Evolutionary conservation across 2,888 invertebrate genomes (phyloP).

Genomic region (Stenotaenia linearis): DNA sequence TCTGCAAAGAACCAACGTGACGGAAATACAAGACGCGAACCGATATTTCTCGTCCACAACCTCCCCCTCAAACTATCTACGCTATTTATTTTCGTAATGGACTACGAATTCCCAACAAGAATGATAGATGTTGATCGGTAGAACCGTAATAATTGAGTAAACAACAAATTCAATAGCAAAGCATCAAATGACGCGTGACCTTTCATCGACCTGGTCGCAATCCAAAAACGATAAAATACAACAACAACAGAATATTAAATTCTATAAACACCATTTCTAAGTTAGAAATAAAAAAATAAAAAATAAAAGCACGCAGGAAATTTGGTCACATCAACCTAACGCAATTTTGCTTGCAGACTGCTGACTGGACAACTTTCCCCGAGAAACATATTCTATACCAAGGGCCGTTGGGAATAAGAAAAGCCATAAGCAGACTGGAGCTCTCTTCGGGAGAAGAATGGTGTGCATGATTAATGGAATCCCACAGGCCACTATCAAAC

Average conservation of each 20-base stretch:
- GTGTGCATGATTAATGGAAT: constrained; percentile 16
- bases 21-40: neutral
- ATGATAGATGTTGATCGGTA: neutral
- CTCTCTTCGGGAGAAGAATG: neutral
- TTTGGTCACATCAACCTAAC: neutral
- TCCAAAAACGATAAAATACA: neutral
- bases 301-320: too few relatives aligned
- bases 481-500: neutral
- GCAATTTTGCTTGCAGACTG: neutral
- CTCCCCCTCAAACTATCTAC: neutral
- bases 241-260: neutral
- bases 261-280: neutral
- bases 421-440: neutral
- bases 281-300: neutral
- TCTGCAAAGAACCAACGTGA: neutral
- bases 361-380: neutral
- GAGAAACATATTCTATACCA: neutral
- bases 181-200: neutral
- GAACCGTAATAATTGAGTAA: neutral
- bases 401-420: neutral
- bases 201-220: neutral
- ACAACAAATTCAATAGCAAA: neutral
- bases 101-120: neutral
- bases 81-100: neutral
- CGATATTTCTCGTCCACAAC: neutral